These are phyloP conservation scores for Hippocampus barbouri DNA, from an alignment of 2,113 vertebrate genomes.

Conservation along the genomic window DNA sequence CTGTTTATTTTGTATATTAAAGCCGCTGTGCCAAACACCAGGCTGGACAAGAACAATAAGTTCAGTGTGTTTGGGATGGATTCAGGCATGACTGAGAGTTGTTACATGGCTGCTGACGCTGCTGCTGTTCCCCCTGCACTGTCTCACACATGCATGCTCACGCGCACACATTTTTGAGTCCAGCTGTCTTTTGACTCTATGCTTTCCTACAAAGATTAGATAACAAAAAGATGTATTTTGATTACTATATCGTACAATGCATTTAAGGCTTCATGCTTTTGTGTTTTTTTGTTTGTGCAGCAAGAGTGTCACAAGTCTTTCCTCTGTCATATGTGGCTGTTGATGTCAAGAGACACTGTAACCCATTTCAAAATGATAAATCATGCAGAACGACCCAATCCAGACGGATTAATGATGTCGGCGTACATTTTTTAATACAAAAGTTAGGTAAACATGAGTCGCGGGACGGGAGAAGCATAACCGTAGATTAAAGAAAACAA, in stretches of 20 bases:
- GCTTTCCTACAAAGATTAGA: neutral
- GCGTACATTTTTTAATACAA: neutral
- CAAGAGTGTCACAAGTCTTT: neutral
- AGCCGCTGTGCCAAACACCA: slow-evolving; percentile 19
- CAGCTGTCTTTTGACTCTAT: neutral
- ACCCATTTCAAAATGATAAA: neutral
- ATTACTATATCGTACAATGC: neutral
- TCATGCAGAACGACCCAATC: neutral
- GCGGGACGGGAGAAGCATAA: neutral
- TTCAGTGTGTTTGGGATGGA: slow-evolving; percentile 28
- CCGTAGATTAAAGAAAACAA: neutral
- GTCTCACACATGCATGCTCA: neutral
- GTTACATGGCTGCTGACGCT: slow-evolving; percentile 16
- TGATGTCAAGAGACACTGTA: neutral
- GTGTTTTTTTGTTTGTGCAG: neutral
- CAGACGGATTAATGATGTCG: neutral
- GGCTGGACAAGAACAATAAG: slow-evolving; percentile 33
- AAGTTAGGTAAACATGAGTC: neutral
- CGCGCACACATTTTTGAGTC: neutral
- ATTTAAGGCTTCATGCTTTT: neutral
- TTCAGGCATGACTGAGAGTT: slow-evolving; percentile 41
- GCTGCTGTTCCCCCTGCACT: neutral
- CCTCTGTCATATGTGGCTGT: neutral
- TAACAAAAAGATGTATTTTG: neutral
- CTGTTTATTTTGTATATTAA: slow-evolving; percentile 6